These are phyloP conservation scores for Thecocarcelia acutangulata DNA, from an alignment of 2,888 invertebrate genomes.

Conservation along the genomic window DNA sequence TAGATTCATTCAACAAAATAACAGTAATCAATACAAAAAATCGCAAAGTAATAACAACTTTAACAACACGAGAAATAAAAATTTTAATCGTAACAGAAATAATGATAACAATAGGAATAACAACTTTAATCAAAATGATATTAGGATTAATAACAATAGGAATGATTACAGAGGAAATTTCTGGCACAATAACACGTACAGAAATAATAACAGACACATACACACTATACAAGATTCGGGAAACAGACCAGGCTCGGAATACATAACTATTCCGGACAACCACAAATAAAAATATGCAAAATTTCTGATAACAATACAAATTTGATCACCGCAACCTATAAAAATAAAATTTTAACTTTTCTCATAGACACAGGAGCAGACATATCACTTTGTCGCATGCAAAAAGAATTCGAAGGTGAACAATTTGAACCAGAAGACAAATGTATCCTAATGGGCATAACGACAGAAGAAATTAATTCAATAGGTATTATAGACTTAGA, in stretches of 20 bases:
- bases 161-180: too few species aligned
- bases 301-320: slow-evolving; percentile 2
- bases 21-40: too few species aligned
- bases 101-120: too few species aligned
- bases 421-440: not conserved
- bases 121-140: too few species aligned
- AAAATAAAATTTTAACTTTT: not conserved
- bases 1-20: too few species aligned
- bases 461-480: not conserved
- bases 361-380: not conserved
- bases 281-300: not conserved
- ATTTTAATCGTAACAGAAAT: too few species aligned
- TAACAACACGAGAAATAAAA: too few species aligned
- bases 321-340: not conserved
- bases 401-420: not conserved
- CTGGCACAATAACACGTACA: too few species aligned
- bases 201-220: not conserved
- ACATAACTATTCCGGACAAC: not conserved
- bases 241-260: not conserved
- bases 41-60: too few species aligned
- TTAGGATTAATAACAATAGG: not conserved
- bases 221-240: not conserved
- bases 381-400: not conserved
- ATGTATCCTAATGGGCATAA: not conserved
- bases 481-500: not conserved